A percentile compares a stretch with the other conserved stretches of the same genome.
Conservation (phyloP, 2,797 vertebrate species). For the Dendrocincla tyrannina region DNA sequence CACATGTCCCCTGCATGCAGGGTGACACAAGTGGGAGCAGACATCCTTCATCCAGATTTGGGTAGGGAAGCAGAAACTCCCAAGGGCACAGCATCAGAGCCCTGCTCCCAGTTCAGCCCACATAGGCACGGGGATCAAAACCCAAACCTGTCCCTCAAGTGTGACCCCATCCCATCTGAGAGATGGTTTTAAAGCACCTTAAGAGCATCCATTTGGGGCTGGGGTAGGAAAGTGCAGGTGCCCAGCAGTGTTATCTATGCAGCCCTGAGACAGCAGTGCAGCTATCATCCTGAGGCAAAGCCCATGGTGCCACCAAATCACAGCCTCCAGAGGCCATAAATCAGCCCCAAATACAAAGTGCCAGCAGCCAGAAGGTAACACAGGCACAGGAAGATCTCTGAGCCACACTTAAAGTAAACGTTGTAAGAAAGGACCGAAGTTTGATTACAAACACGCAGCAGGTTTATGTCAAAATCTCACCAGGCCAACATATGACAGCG, state of each 20-base stretch:
- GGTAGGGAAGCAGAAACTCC: neutral
- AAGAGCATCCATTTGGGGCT: neutral
- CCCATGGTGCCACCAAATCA: neutral
- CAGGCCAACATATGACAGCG: fast-evolving
- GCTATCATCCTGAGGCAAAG: neutral
- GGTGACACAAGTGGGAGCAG: fast-evolving
- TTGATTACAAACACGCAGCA: neutral
- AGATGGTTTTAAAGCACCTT: neutral
- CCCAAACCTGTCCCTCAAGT: fast-evolving
- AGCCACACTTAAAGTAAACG: neutral
- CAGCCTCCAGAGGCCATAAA: neutral
- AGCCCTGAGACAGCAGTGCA: neutral
- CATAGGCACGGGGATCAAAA: fast-evolving
- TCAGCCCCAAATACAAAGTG: conserved; percentile 1
- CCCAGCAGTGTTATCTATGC: fast-evolving
- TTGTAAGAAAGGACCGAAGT: neutral
- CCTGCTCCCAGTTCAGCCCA: neutral
- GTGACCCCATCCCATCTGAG: fast-evolving
- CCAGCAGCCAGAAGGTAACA: neutral
- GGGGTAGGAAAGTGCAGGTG: fast-evolving
- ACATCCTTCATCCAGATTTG: fast-evolving
- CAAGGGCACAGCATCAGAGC: neutral
- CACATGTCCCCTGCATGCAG: fast-evolving
- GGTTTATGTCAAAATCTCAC: neutral
- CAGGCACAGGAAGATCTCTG: neutral